Percentiles rank a stretch among this genome's conserved stretches.
These are phyloP conservation scores for Alligator mississippiensis DNA, from an alignment of 2,113 vertebrate species.

Conservation along the genomic window DNA sequence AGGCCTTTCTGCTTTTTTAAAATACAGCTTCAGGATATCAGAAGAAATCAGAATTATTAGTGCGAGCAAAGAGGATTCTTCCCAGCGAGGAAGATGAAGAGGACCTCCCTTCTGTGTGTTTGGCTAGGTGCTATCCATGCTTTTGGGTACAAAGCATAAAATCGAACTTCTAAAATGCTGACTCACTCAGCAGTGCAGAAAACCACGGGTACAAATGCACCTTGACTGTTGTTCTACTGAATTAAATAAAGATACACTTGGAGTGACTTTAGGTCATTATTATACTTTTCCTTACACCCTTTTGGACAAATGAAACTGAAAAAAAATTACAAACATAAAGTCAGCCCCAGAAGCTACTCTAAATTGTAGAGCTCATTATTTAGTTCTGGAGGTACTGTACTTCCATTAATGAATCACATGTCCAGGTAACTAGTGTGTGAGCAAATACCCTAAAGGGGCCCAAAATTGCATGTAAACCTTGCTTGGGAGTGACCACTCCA, in stretches of 20 bases:
- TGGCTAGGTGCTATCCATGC: not conserved
- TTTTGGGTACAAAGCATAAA: not conserved
- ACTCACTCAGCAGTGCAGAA: rapidly evolving
- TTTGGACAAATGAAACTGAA: not conserved
- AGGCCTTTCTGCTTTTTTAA: no score
- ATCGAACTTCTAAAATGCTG: not conserved
- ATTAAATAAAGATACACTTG: rapidly evolving
- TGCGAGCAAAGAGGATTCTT: not conserved
- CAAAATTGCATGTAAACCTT: not conserved
- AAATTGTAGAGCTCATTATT: not conserved
- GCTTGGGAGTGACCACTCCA: not conserved
- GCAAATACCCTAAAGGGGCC: not conserved
- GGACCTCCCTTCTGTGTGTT: rapidly evolving
- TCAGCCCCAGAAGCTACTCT: not conserved
- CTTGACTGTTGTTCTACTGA: rapidly evolving
- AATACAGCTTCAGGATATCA: not conserved
- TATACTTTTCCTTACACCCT: not conserved
- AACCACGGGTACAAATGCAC: rapidly evolving
- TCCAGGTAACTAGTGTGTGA: not conserved
- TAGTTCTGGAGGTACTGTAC: not conserved
- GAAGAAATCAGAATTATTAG: not conserved
- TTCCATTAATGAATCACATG: not conserved
- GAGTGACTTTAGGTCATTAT: not conserved
- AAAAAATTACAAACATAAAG: not conserved
- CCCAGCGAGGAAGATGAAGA: not conserved